Percentiles rank a stretch among this genome's conserved stretches.
phyloP scores from a whole-genome alignment of 2,797 vertebrate species.

The Zalophus californianus region DNA sequence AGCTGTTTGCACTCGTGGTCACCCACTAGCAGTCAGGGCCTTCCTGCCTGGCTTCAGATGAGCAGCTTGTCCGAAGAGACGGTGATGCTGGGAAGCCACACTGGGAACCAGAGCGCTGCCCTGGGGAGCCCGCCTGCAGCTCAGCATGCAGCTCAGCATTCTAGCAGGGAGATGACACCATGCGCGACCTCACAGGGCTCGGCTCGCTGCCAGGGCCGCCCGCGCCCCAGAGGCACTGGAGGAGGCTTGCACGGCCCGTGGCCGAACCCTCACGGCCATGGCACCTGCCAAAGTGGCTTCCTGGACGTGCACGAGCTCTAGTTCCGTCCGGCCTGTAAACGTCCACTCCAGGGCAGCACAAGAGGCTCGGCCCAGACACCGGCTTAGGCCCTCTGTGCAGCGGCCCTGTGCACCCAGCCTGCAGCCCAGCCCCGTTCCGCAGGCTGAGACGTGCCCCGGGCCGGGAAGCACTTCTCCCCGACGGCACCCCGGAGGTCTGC shows the following conservation, averaged over 20 bases:
- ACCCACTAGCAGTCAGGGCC: not conserved
- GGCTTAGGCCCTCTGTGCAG: not conserved
- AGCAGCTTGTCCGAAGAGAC: not conserved
- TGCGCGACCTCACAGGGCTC: accelerated
- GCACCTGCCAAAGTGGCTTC: not conserved
- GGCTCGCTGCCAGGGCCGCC: not conserved
- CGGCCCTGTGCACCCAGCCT: not conserved
- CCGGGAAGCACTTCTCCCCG: not conserved
- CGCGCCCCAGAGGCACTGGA: too few species aligned
- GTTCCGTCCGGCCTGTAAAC: not conserved
- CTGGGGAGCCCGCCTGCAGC: not conserved
- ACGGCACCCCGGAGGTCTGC: not conserved
- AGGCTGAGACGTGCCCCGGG: accelerated
- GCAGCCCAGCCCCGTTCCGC: not conserved
- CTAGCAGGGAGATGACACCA: not conserved
- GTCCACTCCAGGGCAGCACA: not conserved
- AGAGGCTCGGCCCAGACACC: accelerated
- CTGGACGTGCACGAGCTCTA: not conserved
- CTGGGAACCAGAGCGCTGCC: not conserved
- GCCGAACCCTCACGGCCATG: not conserved
- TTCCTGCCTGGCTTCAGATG: constrained; percentile 55
- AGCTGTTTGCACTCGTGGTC: not conserved
- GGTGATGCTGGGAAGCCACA: too few species aligned
- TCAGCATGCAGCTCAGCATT: too few species aligned
- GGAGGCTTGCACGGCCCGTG: not conserved